A percentile compares a stretch with the other conserved stretches of the same genome.
phyloP scores from a whole-genome alignment of 1,140 invertebrate genomes.

The Magallana gigas region DNA sequence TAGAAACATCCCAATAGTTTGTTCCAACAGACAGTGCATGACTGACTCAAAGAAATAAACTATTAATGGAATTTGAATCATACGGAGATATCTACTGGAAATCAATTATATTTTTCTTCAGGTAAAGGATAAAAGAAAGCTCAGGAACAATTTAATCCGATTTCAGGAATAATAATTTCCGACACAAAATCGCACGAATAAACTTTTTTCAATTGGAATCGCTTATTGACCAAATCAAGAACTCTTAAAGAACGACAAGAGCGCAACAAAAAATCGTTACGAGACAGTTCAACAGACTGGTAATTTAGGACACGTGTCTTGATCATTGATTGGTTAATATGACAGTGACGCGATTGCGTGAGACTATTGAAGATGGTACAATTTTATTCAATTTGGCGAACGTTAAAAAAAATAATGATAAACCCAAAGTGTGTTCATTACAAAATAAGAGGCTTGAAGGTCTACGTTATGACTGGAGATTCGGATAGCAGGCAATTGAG shows the following conservation, averaged over 20 bases:
- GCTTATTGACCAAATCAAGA: not conserved
- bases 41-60: too few species aligned
- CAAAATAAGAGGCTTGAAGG: conserved; percentile 13
- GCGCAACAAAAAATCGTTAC: too few species aligned
- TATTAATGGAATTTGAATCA: too few species aligned
- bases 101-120: too few species aligned
- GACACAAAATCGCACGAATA: too few species aligned
- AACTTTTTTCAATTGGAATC: too few species aligned
- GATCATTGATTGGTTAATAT: conserved; percentile 1
- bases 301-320: conserved; percentile 12
- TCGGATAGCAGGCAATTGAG: not conserved
- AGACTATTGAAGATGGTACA: conserved; percentile 20
- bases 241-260: not conserved
- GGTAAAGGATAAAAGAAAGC: too few species aligned
- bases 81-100: too few species aligned
- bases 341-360: conserved; percentile 2
- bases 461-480: not conserved
- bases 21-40: too few species aligned
- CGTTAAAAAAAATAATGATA: not conserved
- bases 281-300: not conserved
- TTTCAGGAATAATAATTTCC: too few species aligned
- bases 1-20: too few species aligned
- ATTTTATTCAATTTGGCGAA: conserved; percentile 15
- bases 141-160: too few species aligned
- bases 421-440: not conserved